Evolutionary conservation across 2,113 vertebrate genomes (phyloP), one percentile per base, ranked within the genome.

Genomic region (Catagonus wagneri): DNA sequence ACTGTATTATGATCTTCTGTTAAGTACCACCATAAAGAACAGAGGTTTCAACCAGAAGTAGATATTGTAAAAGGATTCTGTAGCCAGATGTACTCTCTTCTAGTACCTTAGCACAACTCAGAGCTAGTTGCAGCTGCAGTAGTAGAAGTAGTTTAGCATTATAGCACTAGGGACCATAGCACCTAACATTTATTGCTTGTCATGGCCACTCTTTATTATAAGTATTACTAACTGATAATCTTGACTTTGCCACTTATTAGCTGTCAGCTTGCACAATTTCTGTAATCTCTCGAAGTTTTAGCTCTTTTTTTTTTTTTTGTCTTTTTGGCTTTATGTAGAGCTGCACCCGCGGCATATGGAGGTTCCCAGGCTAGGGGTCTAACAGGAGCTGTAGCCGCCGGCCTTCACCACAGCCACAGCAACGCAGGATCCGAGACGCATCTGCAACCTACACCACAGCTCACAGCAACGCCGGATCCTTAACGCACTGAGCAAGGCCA

Each of bases 1-100:
- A 4, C 54, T 36, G 20, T 27, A 20, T 58, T 52, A 65, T 63
- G 7, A 83, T 85, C 56, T 72, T 89, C 12, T 85, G 19, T 34
- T 81, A 92, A 80, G 36, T 50, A 17, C 63, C 14, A 61, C 2
- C 27, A 15, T 56, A 56, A 56, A 15, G 19, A 69, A 50, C 0
- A 8, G 88, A 96, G 15, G 1, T 89, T 89, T 96, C 27, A 89
- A 74, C 9, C 39, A 58, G 36, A 89, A 80, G 23, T 39, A 71
- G 3, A 69, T 1, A 17, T 15, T 11, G 60, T 34, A 71, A 96
- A 94, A 25, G 92, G 17, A 90, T 52, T 54, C 13, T 52, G 2
- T 39, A 15, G 29, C 13, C 34, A 86, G 7, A 50, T 52, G n/a
- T 56, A 1, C 5, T 90, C 7, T 76, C 0, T 65, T 23, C 3